phyloP scores from a whole-genome alignment of 2,797 vertebrate genomes.

The Hapalemur alaotrensis region DNA sequence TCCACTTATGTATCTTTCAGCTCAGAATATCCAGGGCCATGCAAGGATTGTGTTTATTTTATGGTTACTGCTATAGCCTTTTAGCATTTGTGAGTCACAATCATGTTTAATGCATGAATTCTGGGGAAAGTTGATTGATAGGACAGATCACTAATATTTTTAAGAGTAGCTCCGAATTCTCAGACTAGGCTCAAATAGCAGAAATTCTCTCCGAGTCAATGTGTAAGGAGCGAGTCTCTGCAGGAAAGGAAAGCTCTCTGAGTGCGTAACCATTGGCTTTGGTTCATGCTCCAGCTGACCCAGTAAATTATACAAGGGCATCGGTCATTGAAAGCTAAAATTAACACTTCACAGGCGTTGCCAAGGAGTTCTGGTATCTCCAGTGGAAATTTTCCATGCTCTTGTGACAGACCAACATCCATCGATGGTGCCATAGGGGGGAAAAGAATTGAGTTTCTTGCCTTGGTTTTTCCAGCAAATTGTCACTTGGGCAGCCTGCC shows the following conservation, averaged over 20 bases:
- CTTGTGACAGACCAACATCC: background rate
- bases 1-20: background rate
- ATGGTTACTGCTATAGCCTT: background rate
- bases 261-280: background rate
- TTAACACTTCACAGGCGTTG: constrained; percentile 4
- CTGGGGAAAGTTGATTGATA: background rate
- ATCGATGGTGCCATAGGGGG: background rate
- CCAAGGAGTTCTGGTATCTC: constrained; percentile 49
- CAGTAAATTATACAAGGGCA: constrained; percentile 46
- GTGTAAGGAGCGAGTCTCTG: background rate
- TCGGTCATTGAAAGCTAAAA: constrained; percentile 52
- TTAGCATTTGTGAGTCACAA: background rate
- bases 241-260: background rate
- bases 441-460: background rate
- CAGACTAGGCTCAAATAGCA: background rate
- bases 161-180: background rate
- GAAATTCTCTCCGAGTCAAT: background rate
- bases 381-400: constrained; percentile 36
- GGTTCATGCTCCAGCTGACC: constrained; percentile 38
- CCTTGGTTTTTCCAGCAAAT: background rate
- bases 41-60: background rate
- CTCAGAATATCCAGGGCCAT: background rate
- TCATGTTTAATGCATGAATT: background rate
- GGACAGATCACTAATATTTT: background rate
- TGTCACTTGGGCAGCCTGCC: background rate